These are phyloP conservation scores for Drosophila mimica DNA, from an alignment of 2,888 invertebrate species.

Conservation along the genomic window DNA sequence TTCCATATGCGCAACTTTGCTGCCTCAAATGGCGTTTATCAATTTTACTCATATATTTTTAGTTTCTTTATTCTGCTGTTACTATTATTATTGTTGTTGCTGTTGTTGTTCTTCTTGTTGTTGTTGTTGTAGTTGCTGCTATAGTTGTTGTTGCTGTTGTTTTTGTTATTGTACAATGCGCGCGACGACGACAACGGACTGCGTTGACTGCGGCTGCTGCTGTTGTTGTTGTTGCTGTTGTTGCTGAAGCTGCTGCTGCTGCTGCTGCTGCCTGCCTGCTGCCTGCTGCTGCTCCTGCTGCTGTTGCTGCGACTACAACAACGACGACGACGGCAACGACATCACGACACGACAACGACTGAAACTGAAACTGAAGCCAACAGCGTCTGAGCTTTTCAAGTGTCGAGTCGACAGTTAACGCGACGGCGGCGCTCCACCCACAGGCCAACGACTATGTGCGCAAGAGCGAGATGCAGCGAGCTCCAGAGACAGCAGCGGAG, in stretches of 20 bases:
- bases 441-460: conserved; percentile 2
- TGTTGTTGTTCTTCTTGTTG: conserved; percentile 16
- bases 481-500: conserved; percentile 10
- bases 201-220: conserved; percentile 85
- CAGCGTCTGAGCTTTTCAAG: conserved; percentile 55
- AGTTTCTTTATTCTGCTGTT: not conserved
- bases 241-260: conserved; percentile 63
- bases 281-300: conserved; percentile 84
- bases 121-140: conserved; percentile 12
- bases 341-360: conserved; percentile 84
- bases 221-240: conserved; percentile 68
- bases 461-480: conserved; percentile 4
- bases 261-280: conserved; percentile 78
- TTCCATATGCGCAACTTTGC: conserved; percentile 69
- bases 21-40: conserved; percentile 23
- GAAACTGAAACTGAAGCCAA: conserved; percentile 60
- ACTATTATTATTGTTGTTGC: conserved; percentile 18
- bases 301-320: conserved; percentile 74
- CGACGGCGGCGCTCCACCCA: conserved; percentile 34
- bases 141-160: conserved; percentile 26
- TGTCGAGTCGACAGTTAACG: conserved; percentile 49
- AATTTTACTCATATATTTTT: conserved; percentile 11
- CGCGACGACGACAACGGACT: conserved; percentile 39
- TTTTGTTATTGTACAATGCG: conserved; percentile 56
- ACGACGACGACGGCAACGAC: conserved; percentile 76